A percentile compares a stretch with the other conserved stretches of the same genome.
These are phyloP conservation scores for Metacarcinus magister DNA, from an alignment of 2,888 invertebrate species.

Conservation along the genomic window DNA sequence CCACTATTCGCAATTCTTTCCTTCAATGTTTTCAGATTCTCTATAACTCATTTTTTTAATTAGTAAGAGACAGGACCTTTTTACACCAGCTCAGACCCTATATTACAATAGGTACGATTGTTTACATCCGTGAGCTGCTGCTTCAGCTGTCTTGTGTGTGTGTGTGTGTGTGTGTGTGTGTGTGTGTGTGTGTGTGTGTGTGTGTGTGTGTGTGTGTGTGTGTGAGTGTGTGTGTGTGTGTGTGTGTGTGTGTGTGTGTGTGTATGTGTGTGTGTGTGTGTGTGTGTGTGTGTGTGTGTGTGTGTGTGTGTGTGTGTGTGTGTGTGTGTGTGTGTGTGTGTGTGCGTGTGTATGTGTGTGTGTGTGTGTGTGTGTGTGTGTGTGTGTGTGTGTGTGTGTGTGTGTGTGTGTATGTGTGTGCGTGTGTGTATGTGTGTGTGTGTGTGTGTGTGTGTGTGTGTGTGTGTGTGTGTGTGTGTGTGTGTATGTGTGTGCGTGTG, in stretches of 20 bases:
- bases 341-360: neutral
- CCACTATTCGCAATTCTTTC: no score
- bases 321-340: slow-evolving; percentile 29
- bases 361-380: slow-evolving; percentile 35
- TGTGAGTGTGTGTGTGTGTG: slow-evolving; percentile 46
- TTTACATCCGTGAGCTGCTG: no score
- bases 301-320: slow-evolving; percentile 31
- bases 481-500: no score
- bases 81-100: no score
- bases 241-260: slow-evolving; percentile 51
- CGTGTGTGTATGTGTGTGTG: slow-evolving; percentile 42
- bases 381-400: slow-evolving; percentile 51
- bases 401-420: slow-evolving; percentile 46
- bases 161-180: no score
- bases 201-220: slow-evolving; percentile 51
- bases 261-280: slow-evolving; percentile 17
- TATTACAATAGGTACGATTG: no score
- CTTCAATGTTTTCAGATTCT: no score
- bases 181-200: slow-evolving; percentile 49
- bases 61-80: no score
- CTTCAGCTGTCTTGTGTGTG: no score
- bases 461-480: neutral
- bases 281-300: slow-evolving; percentile 51
- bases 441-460: slow-evolving; percentile 49
- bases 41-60: no score